Evolutionary conservation across 2,888 invertebrate species (phyloP), one percentile per base, ranked within the genome.

Genomic region (Andrena flavipes): DNA sequence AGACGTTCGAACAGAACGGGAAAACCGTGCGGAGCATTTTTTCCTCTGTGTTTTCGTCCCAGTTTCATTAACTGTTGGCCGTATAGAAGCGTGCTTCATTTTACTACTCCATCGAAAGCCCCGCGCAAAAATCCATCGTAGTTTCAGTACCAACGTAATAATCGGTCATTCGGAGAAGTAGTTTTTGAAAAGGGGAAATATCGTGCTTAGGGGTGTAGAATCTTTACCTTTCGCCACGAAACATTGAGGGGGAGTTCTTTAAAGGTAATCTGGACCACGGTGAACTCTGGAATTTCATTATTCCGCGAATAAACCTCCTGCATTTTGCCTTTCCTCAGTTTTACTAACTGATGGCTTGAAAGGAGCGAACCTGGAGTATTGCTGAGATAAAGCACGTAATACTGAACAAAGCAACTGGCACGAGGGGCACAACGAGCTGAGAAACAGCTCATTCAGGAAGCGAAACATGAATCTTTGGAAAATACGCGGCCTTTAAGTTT

Each of bases 61-160:
- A 62, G 54, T 78, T 76, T 78, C 67, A 76, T 75, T 78, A 75
- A 76, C 33, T 33, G 35, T 60, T 10, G 4, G 23, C n/a, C 42
- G 33, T 33, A 33, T 35, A 56, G 54, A 16, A 16, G 54, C 16
- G 60, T 2, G 30, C 20, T 48, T 30, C 26, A 16, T 23, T 30
- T 54, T n/a, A 26, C 54, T 51, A 10, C 20, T 29, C 59, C 42
- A 30, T 26, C 13, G 59, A 59, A n/a, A 13, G 5, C 59, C n/a
- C n/a, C 7, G 7, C 0, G 33, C 5, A 3, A 23, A 8, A n/a
- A 13, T 20, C 16, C n/a, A 10, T 2, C n/a, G 30, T 2, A 48
- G 33, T 48, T 60, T 60, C 30, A 16, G 10, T 0, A 3, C 26
- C 7, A n/a, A 33, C 29, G n/a, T 20, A 60, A 60, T 30, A 8